Conservation (phyloP, 2,113 vertebrate species). For the Neoarius graeffei region DNA sequence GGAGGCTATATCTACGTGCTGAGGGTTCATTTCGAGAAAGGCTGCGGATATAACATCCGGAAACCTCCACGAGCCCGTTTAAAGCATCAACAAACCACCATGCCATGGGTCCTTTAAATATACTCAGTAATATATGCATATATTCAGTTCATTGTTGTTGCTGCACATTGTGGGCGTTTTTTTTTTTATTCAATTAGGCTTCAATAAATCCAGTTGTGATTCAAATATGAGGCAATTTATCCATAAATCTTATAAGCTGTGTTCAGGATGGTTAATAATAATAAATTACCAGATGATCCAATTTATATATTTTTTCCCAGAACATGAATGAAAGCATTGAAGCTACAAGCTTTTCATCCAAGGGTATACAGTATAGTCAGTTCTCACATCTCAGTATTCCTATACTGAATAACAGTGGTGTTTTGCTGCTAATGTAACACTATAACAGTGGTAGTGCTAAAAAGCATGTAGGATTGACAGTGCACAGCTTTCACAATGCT, state of each 20-base stretch:
- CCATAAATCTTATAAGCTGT: not conserved
- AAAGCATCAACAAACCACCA: too few relatives aligned
- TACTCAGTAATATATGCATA: not conserved
- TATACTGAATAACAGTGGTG: not conserved
- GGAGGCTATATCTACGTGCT: too few relatives aligned
- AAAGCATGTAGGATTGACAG: not conserved
- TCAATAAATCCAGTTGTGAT: not conserved
- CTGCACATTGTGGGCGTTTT: not conserved
- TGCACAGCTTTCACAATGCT: not conserved
- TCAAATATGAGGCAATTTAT: not conserved
- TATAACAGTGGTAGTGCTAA: not conserved
- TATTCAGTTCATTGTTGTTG: not conserved
- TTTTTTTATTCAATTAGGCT: not conserved
- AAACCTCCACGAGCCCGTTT: too few relatives aligned
- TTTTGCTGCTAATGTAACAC: not conserved
- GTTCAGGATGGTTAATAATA: not conserved
- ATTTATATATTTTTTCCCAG: not conserved
- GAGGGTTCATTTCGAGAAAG: too few relatives aligned
- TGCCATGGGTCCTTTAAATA: too few relatives aligned
- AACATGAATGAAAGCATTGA: not conserved
- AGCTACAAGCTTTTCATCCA: not conserved
- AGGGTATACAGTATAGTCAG: not conserved
- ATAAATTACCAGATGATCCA: not conserved
- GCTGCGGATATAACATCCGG: too few relatives aligned
- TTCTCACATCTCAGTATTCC: not conserved